Evolutionary conservation across 1,140 invertebrate species (phyloP).

Genomic region (Zeugodacus cucurbitae): DNA sequence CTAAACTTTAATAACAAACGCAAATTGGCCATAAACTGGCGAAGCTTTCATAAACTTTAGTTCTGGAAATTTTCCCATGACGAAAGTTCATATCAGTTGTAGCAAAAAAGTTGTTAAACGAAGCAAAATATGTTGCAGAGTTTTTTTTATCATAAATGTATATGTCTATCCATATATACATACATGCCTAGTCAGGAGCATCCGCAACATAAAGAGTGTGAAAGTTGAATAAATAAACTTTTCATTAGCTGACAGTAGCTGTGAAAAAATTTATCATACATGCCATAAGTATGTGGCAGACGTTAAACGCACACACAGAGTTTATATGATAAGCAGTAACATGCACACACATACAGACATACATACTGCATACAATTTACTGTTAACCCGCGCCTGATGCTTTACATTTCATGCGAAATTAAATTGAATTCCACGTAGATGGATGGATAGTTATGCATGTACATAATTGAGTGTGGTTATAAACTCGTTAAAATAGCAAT

Average conservation of each 20-base stretch:
- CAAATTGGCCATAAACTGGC: background rate
- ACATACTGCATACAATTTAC: background rate
- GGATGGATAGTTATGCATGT: too few species aligned
- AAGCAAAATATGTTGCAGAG: background rate
- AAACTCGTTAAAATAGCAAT: too few species aligned
- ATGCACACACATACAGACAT: too few species aligned
- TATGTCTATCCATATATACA: too few species aligned
- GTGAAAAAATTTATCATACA: too few species aligned
- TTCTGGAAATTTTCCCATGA: background rate
- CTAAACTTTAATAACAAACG: background rate
- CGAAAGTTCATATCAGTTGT: background rate
- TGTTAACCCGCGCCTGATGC: background rate
- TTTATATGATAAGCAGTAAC: too few species aligned
- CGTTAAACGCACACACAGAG: too few species aligned
- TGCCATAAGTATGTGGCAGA: too few species aligned
- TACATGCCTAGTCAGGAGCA: background rate
- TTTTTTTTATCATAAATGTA: too few species aligned
- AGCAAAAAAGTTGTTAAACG: background rate
- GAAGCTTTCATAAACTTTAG: background rate
- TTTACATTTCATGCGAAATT: too few species aligned
- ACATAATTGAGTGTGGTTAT: too few species aligned
- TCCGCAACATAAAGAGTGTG: background rate
- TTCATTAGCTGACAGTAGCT: background rate
- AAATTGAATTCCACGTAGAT: too few species aligned
- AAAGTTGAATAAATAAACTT: background rate